Evolutionary conservation across 2,888 invertebrate species (phyloP).

Genomic region (Capitulum mitella): DNA sequence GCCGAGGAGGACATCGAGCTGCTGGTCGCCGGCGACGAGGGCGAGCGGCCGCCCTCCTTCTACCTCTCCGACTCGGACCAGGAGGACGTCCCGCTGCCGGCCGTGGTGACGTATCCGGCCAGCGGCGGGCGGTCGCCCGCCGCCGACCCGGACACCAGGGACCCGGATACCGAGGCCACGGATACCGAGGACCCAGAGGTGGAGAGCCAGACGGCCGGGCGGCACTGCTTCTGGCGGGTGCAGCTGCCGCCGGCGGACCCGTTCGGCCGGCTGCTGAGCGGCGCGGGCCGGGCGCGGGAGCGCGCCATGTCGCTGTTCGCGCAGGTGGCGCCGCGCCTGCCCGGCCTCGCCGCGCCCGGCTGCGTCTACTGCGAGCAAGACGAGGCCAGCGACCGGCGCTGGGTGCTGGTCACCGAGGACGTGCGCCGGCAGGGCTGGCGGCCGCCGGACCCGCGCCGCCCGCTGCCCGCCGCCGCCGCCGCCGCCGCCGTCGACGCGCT

Average conservation of each 20-base stretch:
- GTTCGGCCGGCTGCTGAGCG: background rate
- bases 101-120: background rate
- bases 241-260: background rate
- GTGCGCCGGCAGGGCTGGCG: background rate
- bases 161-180: background rate
- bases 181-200: too few relatives aligned
- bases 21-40: background rate
- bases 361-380: background rate
- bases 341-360: background rate
- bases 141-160: background rate
- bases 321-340: background rate
- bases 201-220: background rate
- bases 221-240: background rate
- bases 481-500: background rate
- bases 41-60: background rate
- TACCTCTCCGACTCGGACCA: background rate
- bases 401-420: slow-evolving; percentile 4
- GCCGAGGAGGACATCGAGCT: background rate
- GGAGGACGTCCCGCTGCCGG: background rate
- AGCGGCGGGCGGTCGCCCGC: background rate
- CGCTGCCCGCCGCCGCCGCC: background rate
- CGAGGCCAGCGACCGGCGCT: background rate
- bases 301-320: background rate
- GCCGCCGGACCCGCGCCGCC: background rate
- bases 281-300: background rate